Conservation (phyloP, 2,888 invertebrate genomes). For the Therioaphis trifolii region DNA sequence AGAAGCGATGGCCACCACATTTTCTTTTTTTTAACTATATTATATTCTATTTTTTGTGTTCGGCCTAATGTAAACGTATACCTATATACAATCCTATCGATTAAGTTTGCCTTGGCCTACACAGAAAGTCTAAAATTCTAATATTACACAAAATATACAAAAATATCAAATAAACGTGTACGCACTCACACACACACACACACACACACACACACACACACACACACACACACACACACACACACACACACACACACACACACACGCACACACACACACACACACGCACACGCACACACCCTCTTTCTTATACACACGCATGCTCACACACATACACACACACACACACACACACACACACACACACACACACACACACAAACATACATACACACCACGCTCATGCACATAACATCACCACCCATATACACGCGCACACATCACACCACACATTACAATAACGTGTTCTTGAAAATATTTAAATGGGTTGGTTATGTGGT, state of each 20-base stretch:
- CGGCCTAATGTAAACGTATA: neutral
- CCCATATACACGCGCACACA: neutral
- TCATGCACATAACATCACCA: neutral
- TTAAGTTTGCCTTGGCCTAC: constrained; percentile 22
- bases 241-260: neutral
- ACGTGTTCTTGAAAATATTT: constrained; percentile 58
- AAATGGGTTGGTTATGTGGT: constrained; percentile 59
- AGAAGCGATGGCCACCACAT: neutral
- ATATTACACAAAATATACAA: neutral
- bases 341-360: neutral
- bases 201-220: neutral
- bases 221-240: neutral
- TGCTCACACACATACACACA: neutral
- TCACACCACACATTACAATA: constrained; percentile 8
- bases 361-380: neutral
- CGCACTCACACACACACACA: neutral
- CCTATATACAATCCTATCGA: neutral
- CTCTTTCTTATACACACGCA: neutral
- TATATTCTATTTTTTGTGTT: neutral
- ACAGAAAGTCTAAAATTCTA: constrained; percentile 32
- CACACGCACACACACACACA: neutral
- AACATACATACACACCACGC: neutral
- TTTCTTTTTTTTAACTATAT: neutral
- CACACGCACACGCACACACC: neutral
- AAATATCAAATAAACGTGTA: neutral